Percentiles rank a stretch among this genome's conserved stretches.
phyloP scores from a whole-genome alignment of 2,113 vertebrate genomes.

The Megaceryle torquata region DNA sequence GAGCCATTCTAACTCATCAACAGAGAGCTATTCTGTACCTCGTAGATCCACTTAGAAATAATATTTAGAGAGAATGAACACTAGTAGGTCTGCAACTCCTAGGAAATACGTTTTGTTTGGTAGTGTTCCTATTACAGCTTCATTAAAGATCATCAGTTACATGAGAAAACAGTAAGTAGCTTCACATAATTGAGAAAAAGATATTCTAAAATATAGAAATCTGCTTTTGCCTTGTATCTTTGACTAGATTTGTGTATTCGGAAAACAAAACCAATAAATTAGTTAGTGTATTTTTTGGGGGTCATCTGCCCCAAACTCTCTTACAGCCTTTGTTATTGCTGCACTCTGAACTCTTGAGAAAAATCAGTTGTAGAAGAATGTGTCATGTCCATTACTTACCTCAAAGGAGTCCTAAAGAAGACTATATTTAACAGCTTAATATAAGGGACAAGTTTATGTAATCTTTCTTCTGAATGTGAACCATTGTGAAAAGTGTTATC shows the following conservation, averaged over 20 bases:
- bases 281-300: neutral
- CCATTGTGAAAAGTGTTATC: neutral
- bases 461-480: neutral
- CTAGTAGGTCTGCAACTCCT: neutral
- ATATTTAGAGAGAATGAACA: neutral
- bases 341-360: neutral
- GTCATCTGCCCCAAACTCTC: neutral
- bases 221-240: neutral
- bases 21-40: neutral
- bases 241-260: neutral
- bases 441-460: neutral
- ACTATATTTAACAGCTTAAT: neutral
- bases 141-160: neutral
- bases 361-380: neutral
- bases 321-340: neutral
- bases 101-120: neutral
- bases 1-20: neutral
- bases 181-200: neutral
- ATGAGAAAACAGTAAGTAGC: neutral
- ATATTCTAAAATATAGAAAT: neutral
- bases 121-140: neutral
- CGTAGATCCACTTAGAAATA: neutral
- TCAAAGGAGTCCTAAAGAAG: neutral
- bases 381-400: neutral
- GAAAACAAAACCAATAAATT: neutral